phyloP scores from a whole-genome alignment of 2,888 invertebrate species.

The Frankliniella fusca region DNA sequence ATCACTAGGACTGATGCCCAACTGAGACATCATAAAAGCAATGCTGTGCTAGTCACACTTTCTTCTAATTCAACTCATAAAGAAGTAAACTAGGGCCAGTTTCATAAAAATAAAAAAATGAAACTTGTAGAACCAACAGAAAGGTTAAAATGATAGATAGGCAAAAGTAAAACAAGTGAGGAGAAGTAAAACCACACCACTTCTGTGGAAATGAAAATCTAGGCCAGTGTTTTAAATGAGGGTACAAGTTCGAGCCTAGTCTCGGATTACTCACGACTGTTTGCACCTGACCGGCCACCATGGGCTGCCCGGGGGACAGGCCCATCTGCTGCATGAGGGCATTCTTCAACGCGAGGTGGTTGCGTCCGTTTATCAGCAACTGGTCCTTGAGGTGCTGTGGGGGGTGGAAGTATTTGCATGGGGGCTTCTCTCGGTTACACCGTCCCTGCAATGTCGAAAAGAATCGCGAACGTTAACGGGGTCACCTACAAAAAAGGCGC shows the following conservation, averaged over 20 bases:
- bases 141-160: no score
- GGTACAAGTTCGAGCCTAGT: conserved; percentile 31
- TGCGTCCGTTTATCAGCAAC: conserved; percentile 98
- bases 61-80: no score
- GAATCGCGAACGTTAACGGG: no score
- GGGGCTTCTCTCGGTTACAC: conserved; percentile 99
- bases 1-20: neutral
- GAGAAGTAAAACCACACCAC: neutral
- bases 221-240: conserved; percentile 32
- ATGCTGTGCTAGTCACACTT: no score
- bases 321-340: conserved; percentile 96
- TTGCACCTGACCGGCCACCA: conserved; percentile 89
- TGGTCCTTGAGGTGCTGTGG: conserved; percentile 99
- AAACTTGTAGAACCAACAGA: neutral
- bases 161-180: no score
- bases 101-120: no score
- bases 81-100: no score
- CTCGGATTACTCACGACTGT: conserved; percentile 68
- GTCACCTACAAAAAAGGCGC: no score
- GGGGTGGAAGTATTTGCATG: conserved; percentile 99
- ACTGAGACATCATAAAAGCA: conserved; percentile 26
- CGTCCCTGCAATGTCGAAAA: conserved; percentile 74
- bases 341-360: conserved; percentile 98
- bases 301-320: conserved; percentile 82
- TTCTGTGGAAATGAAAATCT: conserved; percentile 30